phyloP scores from a whole-genome alignment of 2,888 invertebrate species.

The Plemyria rubiginata region DNA sequence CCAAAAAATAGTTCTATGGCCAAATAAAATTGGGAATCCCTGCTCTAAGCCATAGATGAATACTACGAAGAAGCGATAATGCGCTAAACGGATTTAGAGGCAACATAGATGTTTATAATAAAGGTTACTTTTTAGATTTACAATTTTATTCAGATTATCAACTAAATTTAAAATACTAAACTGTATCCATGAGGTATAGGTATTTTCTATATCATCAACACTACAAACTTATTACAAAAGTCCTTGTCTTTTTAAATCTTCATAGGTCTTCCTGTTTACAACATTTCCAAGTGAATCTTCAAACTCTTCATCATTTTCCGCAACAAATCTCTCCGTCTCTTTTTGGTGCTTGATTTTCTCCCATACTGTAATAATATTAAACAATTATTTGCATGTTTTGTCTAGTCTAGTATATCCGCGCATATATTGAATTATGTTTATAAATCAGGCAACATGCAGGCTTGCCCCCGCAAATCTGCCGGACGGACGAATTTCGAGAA shows the following conservation, averaged over 20 bases:
- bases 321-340: constrained; percentile 97
- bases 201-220: not conserved
- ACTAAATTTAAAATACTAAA: not conserved
- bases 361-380: constrained; percentile 90
- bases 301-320: constrained; percentile 98
- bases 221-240: constrained; percentile 87
- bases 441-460: too few relatives aligned
- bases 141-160: not conserved
- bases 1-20: too few relatives aligned
- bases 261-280: constrained; percentile 98
- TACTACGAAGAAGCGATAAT: too few relatives aligned
- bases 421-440: too few relatives aligned
- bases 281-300: constrained; percentile 99
- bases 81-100: too few relatives aligned
- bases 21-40: too few relatives aligned
- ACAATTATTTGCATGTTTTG: too few relatives aligned
- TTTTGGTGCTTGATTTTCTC: constrained; percentile 98
- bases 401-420: too few relatives aligned
- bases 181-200: not conserved
- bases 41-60: too few relatives aligned
- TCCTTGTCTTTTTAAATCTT: constrained; percentile 99
- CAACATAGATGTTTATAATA: too few relatives aligned
- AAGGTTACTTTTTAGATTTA: not conserved
- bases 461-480: too few relatives aligned
- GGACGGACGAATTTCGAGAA: too few relatives aligned